phyloP scores from a whole-genome alignment of 2,797 vertebrate genomes.

The Alosa sapidissima region DNA sequence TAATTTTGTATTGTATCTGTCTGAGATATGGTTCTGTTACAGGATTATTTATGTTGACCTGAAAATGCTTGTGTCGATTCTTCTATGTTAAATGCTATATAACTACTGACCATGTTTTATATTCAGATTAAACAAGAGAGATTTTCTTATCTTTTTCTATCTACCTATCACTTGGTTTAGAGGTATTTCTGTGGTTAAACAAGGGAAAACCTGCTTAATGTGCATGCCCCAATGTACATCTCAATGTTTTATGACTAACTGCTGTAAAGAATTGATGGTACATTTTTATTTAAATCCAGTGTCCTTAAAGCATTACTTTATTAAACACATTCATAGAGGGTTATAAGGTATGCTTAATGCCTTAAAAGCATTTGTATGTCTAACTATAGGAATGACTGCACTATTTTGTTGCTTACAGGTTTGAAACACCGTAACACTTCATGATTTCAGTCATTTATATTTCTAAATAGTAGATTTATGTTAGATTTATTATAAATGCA shows the following conservation, averaged over 20 bases:
- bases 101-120: conserved; percentile 4
- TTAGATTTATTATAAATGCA: too few relatives aligned
- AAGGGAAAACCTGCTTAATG: neutral
- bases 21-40: neutral
- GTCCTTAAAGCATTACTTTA: too few relatives aligned
- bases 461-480: too few relatives aligned
- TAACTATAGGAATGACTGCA: too few relatives aligned
- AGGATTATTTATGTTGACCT: neutral
- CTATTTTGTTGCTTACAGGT: too few relatives aligned
- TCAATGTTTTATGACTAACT: neutral
- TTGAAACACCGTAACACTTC: too few relatives aligned
- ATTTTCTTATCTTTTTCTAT: neutral
- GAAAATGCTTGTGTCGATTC: neutral
- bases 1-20: neutral
- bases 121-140: neutral
- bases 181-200: neutral
- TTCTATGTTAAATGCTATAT: neutral
- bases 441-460: too few relatives aligned
- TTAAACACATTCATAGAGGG: neutral
- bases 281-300: too few relatives aligned
- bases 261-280: neutral
- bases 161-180: neutral
- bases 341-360: neutral
- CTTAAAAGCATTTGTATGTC: too few relatives aligned
- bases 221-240: neutral